phyloP scores from a whole-genome alignment of 2,888 invertebrate species.

The Linyphia triangularis region DNA sequence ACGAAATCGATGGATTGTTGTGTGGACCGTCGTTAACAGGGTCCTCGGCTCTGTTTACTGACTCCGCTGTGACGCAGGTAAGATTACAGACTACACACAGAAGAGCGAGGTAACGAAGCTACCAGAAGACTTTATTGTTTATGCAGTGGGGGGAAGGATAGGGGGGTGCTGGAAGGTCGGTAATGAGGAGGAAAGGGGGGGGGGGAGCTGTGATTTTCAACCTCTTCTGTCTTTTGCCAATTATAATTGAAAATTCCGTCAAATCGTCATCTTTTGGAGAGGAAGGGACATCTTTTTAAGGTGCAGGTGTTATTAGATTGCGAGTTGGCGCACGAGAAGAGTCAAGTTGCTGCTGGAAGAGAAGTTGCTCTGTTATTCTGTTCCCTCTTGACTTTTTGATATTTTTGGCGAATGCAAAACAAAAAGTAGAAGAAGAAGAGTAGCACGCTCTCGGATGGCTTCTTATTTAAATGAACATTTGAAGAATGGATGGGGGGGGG shows the following conservation, averaged over 20 bases:
- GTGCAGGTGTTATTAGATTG: slow-evolving; percentile 61
- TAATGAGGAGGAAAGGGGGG: slow-evolving; percentile 52
- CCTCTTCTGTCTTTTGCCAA: slow-evolving; percentile 49
- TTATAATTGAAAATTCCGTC: slow-evolving; percentile 62
- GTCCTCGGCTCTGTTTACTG: slow-evolving; percentile 71
- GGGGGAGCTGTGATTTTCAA: not conserved
- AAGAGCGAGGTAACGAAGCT: slow-evolving; percentile 54
- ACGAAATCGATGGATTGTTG: slow-evolving; percentile 49
- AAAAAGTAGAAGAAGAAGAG: not conserved
- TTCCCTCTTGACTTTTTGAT: slow-evolving; percentile 1
- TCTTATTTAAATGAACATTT: not conserved
- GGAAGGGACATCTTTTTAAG: not conserved
- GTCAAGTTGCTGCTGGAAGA: slow-evolving; percentile 19
- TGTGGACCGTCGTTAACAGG: slow-evolving; percentile 53
- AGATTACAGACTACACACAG: slow-evolving; percentile 61
- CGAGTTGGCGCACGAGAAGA: slow-evolving; percentile 32
- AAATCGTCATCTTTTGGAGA: slow-evolving; percentile 22
- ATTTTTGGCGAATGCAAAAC: too few relatives aligned
- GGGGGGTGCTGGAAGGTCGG: too few relatives aligned
- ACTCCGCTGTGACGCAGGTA: slow-evolving; percentile 66
- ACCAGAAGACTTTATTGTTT: slow-evolving; percentile 63
- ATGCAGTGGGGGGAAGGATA: slow-evolving; percentile 30
- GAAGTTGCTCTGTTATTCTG: not conserved
- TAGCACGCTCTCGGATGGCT: not conserved
- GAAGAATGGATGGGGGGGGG: not conserved